Evolutionary conservation across 2,888 invertebrate species (phyloP).

Genomic region (Lycocerus yunnanus): DNA sequence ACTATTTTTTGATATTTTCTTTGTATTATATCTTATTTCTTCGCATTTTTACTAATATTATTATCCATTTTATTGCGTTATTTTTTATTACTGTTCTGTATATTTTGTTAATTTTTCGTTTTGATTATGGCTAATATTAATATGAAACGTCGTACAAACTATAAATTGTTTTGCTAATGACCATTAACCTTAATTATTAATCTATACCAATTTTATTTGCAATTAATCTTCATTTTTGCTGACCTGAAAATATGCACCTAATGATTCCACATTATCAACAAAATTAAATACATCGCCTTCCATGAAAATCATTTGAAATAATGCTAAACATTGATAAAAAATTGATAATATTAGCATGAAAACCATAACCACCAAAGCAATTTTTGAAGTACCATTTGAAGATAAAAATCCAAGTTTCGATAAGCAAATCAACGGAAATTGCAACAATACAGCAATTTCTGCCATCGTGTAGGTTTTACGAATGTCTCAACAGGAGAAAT

Average conservation of each 20-base stretch:
- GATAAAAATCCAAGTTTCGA: not conserved
- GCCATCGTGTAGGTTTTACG: not conserved
- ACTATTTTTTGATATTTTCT: too few species aligned
- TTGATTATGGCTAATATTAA: too few species aligned
- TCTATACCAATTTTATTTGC: too few species aligned
- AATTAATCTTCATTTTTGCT: too few species aligned
- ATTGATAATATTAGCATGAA: not conserved
- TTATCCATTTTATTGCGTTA: too few species aligned
- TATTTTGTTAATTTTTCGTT: too few species aligned
- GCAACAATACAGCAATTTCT: not conserved
- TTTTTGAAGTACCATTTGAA: not conserved
- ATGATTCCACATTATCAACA: not conserved
- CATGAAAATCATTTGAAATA: not conserved
- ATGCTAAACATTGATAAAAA: not conserved
- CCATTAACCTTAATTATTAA: too few species aligned
- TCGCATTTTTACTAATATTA: too few species aligned
- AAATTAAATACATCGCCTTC: not conserved
- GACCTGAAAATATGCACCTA: not conserved
- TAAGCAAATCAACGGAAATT: not conserved
- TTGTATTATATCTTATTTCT: too few species aligned
- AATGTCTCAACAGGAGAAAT: not conserved
- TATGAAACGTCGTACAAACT: too few species aligned
- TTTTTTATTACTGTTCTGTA: too few species aligned
- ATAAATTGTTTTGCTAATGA: too few species aligned
- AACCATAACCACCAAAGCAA: not conserved